A percentile compares a stretch with the other conserved stretches of the same genome.
phyloP scores from a whole-genome alignment of 2,113 vertebrate species.

The Pterocles gutturalis region DNA sequence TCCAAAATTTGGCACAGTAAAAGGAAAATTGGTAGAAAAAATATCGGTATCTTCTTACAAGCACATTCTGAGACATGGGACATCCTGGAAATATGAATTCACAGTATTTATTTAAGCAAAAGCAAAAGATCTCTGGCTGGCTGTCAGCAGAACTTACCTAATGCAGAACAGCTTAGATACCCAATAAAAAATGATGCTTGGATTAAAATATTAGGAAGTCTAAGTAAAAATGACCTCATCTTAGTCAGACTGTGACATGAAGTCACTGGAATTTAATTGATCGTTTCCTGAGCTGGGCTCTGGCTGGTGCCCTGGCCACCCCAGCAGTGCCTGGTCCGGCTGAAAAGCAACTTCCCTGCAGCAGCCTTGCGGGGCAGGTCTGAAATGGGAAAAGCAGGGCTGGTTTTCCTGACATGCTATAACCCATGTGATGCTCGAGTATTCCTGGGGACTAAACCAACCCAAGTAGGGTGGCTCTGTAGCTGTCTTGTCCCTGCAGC shows the following conservation, averaged over 20 bases:
- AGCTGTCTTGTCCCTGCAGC: fast-evolving
- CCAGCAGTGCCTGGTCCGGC: background rate
- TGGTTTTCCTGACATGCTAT: background rate
- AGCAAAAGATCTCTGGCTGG: background rate
- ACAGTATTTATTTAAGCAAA: constrained; percentile 30
- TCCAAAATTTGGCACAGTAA: background rate
- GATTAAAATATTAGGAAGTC: constrained; percentile 28
- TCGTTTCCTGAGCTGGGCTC: background rate
- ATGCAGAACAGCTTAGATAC: background rate
- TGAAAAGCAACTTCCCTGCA: fast-evolving
- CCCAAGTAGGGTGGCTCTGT: background rate
- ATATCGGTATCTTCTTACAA: background rate
- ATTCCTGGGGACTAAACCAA: background rate
- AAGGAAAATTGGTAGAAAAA: constrained; percentile 18
- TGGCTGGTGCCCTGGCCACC: background rate
- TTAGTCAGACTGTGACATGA: background rate
- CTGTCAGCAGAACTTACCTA: background rate
- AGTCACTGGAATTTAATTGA: background rate
- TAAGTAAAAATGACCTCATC: constrained; percentile 43
- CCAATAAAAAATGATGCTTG: constrained; percentile 5
- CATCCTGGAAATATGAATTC: constrained; percentile 48
- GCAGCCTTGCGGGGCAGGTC: fast-evolving
- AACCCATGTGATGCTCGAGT: background rate
- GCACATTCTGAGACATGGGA: constrained; percentile 1
- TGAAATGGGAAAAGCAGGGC: background rate